Evolutionary conservation across 1,140 invertebrate genomes (phyloP).

Genomic region (Ceratina australensis): DNA sequence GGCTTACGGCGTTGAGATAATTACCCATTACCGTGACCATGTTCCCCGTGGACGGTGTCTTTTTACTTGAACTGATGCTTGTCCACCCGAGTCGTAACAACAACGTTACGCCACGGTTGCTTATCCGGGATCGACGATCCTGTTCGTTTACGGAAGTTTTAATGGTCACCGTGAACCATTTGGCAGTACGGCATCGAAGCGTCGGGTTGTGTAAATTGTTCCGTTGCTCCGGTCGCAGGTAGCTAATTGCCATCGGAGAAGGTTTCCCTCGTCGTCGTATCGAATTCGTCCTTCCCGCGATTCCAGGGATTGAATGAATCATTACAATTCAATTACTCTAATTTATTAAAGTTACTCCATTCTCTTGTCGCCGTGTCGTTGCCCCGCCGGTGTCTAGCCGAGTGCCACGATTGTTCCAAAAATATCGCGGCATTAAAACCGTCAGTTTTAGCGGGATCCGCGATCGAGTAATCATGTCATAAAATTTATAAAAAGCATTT

Average conservation of each 20-base stretch:
- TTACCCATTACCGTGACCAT: constrained; percentile 29
- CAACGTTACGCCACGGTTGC: neutral
- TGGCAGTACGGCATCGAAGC: neutral
- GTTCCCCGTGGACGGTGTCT: constrained; percentile 18
- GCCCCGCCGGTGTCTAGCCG: too few species aligned
- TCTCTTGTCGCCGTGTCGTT: too few species aligned
- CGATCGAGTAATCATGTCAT: too few species aligned
- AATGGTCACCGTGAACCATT: neutral
- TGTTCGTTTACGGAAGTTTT: neutral
- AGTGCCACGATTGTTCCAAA: too few species aligned
- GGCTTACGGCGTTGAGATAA: constrained; percentile 46
- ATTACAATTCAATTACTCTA: too few species aligned
- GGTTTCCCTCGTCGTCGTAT: neutral
- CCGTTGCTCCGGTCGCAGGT: neutral
- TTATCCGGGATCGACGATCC: neutral
- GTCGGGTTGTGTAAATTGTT: neutral
- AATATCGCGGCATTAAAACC: too few species aligned
- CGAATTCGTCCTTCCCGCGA: too few species aligned
- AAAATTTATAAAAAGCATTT: too few species aligned
- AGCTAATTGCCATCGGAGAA: neutral
- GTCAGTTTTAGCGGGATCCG: too few species aligned
- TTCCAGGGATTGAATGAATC: too few species aligned
- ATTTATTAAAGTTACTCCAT: too few species aligned
- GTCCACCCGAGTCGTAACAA: neutral
- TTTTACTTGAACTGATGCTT: neutral